Base-by-base conservation (phyloP, 2,113 vertebrate genomes). In the Perognathus longimembris region DNA sequence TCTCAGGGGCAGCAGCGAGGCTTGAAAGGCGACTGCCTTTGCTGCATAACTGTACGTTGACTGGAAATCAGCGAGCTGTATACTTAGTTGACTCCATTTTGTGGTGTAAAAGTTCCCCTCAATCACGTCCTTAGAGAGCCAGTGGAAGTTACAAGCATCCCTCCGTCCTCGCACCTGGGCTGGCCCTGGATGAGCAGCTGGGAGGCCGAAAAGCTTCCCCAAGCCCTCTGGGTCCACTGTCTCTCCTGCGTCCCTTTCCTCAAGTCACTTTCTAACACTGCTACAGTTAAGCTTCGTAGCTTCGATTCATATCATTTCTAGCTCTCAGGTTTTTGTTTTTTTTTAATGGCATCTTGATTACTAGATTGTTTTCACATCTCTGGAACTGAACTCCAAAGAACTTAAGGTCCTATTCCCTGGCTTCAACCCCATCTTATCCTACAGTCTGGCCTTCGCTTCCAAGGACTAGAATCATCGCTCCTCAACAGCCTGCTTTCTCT, bases 111-210 rank as follows among this genome's bases (percentile, higher is more conserved):
- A 20, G 30, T 20, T 42, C 54, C 2, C 3, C 34, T 69, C 21
- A 8, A 26, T 45, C 77, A 66, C 24, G 9, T 8, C 40, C 6
- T n/a, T 42, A n/a, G 77, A 81, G 59, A n/a, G 6, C 7, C 74
- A 34, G 30, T 67, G 9, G 45, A 57, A 11, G 11, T 57, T 28
- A 26, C 4, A 71, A 70, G 34, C 40, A 4, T 40, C 1, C 1
- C 22, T 8, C 1, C 6, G 5, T 18, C n/a, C 24, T 26, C 4
- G 22, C 34, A 15, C 18, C 22, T 14, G 11, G 21, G 26, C 17
- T 11, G 0, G 8, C 12, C 15, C 26, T 0, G 7, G 11, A 17
- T 3, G 14, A 54, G 30, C n/a, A 32, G 5, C 26, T 8, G 21
- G 45, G n/a, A n/a, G 34, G 28, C 28, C 21, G 2, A n/a, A 3